These are phyloP conservation scores for Rhogogaster chlorosoma DNA, from an alignment of 2,888 invertebrate genomes.

Conservation along the genomic window DNA sequence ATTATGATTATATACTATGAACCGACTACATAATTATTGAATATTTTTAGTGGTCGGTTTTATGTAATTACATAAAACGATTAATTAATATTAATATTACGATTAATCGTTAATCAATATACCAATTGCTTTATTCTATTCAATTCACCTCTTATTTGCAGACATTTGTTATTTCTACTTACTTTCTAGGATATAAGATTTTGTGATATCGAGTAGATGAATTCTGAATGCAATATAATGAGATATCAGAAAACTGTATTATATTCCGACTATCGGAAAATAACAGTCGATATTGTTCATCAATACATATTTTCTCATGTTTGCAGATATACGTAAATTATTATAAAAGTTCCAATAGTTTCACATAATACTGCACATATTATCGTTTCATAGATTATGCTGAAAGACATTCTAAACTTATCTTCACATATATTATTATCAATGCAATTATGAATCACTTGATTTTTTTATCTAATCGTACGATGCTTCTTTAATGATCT, in stretches of 20 bases:
- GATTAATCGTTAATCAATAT: background rate
- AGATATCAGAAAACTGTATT: no score
- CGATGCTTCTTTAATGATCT: background rate
- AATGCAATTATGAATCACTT: background rate
- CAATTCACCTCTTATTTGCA: background rate
- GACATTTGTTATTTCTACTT: background rate
- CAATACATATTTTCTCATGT: no score
- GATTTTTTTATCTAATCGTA: background rate
- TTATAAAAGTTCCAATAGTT: background rate
- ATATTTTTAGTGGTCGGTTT: background rate
- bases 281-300: no score
- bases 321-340: no score
- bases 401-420: background rate
- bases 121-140: background rate
- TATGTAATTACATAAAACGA: no score
- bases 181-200: background rate
- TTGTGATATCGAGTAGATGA: background rate
- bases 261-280: no score
- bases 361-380: background rate
- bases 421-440: background rate
- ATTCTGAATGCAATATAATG: no score
- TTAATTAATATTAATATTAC: no score
- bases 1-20: background rate
- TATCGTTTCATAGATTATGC: background rate
- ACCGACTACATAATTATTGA: background rate